A percentile compares a stretch with the other conserved stretches of the same genome.
phyloP scores from a whole-genome alignment of 2,888 invertebrate species.

The Belgica antarctica region DNA sequence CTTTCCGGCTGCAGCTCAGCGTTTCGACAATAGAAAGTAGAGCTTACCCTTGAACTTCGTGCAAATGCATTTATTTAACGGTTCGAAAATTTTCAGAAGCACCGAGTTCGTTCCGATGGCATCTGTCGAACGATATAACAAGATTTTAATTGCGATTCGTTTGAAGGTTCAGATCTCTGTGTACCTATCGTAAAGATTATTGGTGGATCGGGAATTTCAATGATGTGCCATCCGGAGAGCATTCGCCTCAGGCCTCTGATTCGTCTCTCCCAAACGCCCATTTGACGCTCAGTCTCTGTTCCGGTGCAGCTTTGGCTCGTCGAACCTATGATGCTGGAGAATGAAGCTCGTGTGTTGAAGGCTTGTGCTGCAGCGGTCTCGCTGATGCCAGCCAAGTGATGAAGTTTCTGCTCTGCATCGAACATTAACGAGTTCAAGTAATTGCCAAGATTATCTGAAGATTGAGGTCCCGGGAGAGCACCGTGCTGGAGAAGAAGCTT shows the following conservation, averaged over 20 bases:
- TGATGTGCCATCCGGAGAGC: constrained; percentile 83
- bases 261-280: constrained; percentile 81
- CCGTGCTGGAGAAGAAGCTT: constrained; percentile 87
- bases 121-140: constrained; percentile 58
- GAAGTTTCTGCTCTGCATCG: constrained; percentile 80
- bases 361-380: constrained; percentile 55
- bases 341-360: constrained; percentile 58
- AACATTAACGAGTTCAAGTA: constrained; percentile 73
- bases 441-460: constrained; percentile 73
- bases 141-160: constrained; percentile 63
- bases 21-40: background rate
- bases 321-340: constrained; percentile 60
- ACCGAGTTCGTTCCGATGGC: constrained; percentile 65
- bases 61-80: constrained; percentile 67
- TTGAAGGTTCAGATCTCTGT: too few species aligned
- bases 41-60: constrained; percentile 50
- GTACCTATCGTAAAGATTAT: constrained; percentile 66
- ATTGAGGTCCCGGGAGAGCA: constrained; percentile 76
- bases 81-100: constrained; percentile 66
- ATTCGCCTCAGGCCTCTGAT: constrained; percentile 60
- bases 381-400: constrained; percentile 66
- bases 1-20: constrained; percentile 60
- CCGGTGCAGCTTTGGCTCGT: constrained; percentile 62
- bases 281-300: constrained; percentile 76
- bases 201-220: constrained; percentile 77